Percentiles rank a stretch among this genome's conserved stretches.
Conservation (phyloP, 2,113 vertebrate genomes). For the Excalfactoria chinensis region DNA sequence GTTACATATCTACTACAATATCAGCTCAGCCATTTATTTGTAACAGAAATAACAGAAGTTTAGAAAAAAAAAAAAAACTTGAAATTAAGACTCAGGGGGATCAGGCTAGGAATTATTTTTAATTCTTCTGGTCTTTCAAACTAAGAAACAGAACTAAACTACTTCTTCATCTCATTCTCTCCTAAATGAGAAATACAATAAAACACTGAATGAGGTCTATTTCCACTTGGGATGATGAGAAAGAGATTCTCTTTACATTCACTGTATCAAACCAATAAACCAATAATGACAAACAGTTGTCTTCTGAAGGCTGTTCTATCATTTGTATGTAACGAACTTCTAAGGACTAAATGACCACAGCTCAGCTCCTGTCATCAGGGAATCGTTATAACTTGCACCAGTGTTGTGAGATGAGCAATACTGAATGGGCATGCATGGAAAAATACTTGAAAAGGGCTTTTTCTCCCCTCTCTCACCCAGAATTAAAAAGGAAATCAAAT, state of each 20-base stretch:
- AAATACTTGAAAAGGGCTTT: background rate
- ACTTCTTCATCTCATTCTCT: background rate
- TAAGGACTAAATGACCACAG: background rate
- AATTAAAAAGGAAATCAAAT: background rate
- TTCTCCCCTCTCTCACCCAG: background rate
- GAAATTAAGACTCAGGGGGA: background rate
- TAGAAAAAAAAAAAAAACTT: background rate
- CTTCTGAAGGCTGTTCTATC: background rate
- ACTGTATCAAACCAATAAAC: background rate
- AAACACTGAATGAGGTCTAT: background rate
- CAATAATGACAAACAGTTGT: background rate
- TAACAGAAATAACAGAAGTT: background rate
- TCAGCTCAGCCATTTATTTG: background rate
- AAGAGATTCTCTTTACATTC: background rate
- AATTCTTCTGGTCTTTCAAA: background rate
- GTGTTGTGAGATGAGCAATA: background rate
- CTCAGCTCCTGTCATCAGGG: background rate
- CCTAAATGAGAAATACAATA: background rate
- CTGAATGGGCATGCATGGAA: background rate
- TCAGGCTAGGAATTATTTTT: background rate
- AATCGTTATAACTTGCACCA: background rate
- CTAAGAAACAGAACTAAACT: background rate
- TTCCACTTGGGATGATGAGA: background rate
- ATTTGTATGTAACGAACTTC: background rate
- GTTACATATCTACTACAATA: background rate